phyloP scores from a whole-genome alignment of 2,888 invertebrate species.

The Neria commutata region DNA sequence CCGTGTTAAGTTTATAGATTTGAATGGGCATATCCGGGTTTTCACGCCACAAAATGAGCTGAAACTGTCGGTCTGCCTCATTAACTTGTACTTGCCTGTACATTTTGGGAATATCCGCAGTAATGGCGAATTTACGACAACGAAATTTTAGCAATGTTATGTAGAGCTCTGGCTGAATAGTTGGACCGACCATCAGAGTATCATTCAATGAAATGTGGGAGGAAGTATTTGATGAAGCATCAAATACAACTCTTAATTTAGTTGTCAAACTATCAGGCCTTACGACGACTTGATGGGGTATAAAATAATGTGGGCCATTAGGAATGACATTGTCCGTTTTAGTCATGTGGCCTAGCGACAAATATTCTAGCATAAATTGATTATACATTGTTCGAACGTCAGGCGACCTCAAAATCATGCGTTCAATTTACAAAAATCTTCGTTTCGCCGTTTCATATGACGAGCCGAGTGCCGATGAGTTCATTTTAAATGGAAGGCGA shows the following conservation, averaged over 20 bases:
- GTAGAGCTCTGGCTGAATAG: conserved; percentile 18
- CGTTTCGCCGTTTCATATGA: conserved; percentile 21
- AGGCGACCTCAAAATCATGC: conserved; percentile 6
- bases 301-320: conserved; percentile 1
- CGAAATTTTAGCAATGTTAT: conserved; percentile 3
- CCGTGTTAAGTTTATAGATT: background rate
- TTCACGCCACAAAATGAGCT: background rate
- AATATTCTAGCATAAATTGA: conserved; percentile 16
- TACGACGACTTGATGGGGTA: conserved; percentile 17
- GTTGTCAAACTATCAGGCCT: conserved; percentile 15
- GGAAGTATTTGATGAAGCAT: conserved; percentile 15
- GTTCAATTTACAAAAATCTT: conserved; percentile 11
- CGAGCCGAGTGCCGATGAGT: conserved; percentile 6
- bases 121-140: background rate
- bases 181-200: conserved; percentile 16
- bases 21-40: background rate
- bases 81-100: too few species aligned
- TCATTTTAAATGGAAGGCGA: conserved; percentile 4
- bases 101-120: background rate
- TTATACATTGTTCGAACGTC: conserved; percentile 7
- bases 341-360: conserved; percentile 17
- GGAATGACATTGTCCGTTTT: background rate
- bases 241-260: conserved; percentile 14
- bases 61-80: conserved; percentile 3
- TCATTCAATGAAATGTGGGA: conserved; percentile 15